Evolutionary conservation across 92 coral and sea anemone species (phyloP).

Genomic region (Umimayanthus chanpuru): DNA sequence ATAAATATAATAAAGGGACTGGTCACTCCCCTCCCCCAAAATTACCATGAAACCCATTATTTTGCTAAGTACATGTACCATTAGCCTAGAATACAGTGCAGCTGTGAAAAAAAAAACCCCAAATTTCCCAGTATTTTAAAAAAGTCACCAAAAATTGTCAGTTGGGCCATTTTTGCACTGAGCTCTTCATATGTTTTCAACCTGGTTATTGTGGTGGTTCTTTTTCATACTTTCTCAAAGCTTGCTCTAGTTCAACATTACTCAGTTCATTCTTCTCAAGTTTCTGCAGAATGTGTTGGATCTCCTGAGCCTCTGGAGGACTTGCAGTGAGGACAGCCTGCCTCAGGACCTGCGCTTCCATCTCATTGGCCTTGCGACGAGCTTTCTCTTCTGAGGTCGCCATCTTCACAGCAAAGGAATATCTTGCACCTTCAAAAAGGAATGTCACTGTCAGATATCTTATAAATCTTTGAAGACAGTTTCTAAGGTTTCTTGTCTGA

Average conservation of each 20-base stretch:
- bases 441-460: neutral
- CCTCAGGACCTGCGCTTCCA: constrained; percentile 51
- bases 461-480: too few relatives aligned
- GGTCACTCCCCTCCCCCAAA: too few relatives aligned
- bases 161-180: too few relatives aligned
- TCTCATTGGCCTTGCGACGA: constrained; percentile 35
- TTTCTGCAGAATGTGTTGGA: constrained; percentile 45
- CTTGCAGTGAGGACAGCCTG: constrained; percentile 39
- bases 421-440: constrained; percentile 69
- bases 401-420: constrained; percentile 80
- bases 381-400: constrained; percentile 75
- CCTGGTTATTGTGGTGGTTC: neutral
- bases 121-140: too few relatives aligned
- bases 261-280: constrained; percentile 58
- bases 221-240: constrained; percentile 55
- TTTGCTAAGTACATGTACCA: too few relatives aligned
- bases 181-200: too few relatives aligned
- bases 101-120: too few relatives aligned
- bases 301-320: constrained; percentile 56
- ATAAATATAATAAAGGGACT: too few relatives aligned
- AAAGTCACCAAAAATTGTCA: too few relatives aligned
- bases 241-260: constrained; percentile 36
- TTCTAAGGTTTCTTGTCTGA: too few relatives aligned
- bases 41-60: too few relatives aligned
- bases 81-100: too few relatives aligned